Conservation (phyloP, 2,888 invertebrate genomes). For the Pseudeuparius sepicola region DNA sequence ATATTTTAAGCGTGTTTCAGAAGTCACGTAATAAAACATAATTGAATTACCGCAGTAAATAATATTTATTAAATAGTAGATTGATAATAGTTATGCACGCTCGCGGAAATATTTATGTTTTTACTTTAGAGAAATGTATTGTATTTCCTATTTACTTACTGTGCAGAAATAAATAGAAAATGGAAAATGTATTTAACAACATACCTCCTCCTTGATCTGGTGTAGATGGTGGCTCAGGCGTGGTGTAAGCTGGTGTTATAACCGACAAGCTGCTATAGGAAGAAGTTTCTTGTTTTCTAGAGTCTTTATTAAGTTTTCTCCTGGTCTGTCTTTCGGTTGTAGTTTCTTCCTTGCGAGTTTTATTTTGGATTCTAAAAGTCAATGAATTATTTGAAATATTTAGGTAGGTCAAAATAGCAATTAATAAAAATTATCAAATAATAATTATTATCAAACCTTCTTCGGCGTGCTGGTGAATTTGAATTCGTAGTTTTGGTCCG, state of each 20-base stretch:
- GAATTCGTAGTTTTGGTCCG: slow-evolving; percentile 21
- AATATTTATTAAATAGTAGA: too few species aligned
- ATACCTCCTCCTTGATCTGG: slow-evolving; percentile 79
- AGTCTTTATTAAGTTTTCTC: slow-evolving; percentile 25
- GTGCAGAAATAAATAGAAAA: too few species aligned
- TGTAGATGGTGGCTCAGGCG: slow-evolving; percentile 79
- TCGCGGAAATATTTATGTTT: too few species aligned
- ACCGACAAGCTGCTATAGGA: slow-evolving; percentile 38
- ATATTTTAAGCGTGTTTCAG: too few species aligned
- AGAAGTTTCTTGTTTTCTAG: slow-evolving; percentile 40
- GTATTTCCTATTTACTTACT: too few species aligned
- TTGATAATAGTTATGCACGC: too few species aligned
- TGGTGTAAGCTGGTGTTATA: slow-evolving; percentile 44
- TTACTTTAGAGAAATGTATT: too few species aligned
- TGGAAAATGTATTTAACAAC: too few species aligned
- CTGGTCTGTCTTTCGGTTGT: slow-evolving; percentile 20
- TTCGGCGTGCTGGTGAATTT: slow-evolving; percentile 23
- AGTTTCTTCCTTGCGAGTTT: slow-evolving; percentile 20
- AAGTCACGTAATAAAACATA: too few species aligned
- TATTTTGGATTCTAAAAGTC: slow-evolving; percentile 22
- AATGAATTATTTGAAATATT: slow-evolving; percentile 1
- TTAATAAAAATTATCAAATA: slow-evolving; percentile 2
- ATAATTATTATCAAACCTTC: slow-evolving; percentile 22
- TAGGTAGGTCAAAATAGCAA: background rate
- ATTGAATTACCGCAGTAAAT: too few species aligned